Conservation (phyloP, 2,113 vertebrate genomes). For the Pungitius pungitius region DNA sequence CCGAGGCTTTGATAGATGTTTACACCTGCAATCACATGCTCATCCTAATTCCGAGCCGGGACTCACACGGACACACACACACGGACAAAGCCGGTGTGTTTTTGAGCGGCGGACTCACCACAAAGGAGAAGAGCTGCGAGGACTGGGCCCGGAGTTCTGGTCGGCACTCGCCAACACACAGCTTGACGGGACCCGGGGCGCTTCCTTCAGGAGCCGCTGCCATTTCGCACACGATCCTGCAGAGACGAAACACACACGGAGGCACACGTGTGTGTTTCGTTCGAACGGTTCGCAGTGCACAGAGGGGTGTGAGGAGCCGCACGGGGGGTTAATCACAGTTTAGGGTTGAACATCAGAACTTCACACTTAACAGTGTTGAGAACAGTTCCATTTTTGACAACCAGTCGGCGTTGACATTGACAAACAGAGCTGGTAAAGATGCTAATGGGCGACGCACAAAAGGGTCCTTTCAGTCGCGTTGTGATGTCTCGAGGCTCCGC, state of each 20-base stretch:
- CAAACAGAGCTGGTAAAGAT: too few species aligned
- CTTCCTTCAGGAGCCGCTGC: conserved; percentile 82
- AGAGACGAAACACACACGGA: conserved; percentile 13
- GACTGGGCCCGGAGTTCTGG: conserved; percentile 93
- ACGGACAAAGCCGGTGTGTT: not conserved
- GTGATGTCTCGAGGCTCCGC: too few species aligned
- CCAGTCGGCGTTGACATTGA: too few species aligned
- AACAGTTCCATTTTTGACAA: too few species aligned
- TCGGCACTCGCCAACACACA: conserved; percentile 94
- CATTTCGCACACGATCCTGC: conserved; percentile 98
- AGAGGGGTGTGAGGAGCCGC: too few species aligned
- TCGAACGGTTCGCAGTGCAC: conserved; percentile 6
- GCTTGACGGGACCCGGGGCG: conserved; percentile 88
- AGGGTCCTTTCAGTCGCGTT: too few species aligned
- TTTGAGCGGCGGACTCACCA: conserved; percentile 83
- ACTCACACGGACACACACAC: conserved; percentile 5
- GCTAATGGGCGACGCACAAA: too few species aligned
- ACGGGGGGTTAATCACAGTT: too few species aligned
- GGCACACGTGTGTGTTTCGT: too few species aligned
- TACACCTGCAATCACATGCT: not conserved
- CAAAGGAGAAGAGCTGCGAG: conserved; percentile 90
- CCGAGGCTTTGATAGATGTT: conserved; percentile 9
- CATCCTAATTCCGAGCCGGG: not conserved
- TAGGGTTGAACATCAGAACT: too few species aligned
- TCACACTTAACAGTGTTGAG: too few species aligned